phyloP scores from a whole-genome alignment of 2,797 vertebrate genomes.

The Danio kyathit region DNA sequence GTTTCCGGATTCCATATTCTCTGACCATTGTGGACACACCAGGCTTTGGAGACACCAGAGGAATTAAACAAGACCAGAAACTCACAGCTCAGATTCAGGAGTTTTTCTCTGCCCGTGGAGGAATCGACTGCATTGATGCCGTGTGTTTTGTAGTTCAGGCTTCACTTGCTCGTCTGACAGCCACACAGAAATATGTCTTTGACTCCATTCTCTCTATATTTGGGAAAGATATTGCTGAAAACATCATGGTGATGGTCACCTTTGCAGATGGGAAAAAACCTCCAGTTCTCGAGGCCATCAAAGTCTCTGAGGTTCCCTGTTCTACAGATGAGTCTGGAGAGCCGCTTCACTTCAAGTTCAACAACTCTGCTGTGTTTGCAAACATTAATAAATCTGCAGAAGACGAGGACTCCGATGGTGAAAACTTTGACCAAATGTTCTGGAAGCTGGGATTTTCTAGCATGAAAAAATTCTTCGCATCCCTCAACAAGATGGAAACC shows the following conservation, averaged over 20 bases:
- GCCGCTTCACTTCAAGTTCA: slow-evolving; percentile 67
- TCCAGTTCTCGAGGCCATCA: slow-evolving; percentile 52
- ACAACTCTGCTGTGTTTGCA: slow-evolving; percentile 64
- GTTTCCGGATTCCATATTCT: slow-evolving; percentile 55
- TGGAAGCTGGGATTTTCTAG: slow-evolving; percentile 67
- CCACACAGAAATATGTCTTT: slow-evolving; percentile 61
- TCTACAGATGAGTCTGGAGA: slow-evolving; percentile 26
- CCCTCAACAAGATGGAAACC: slow-evolving; percentile 52
- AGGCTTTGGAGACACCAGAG: slow-evolving; percentile 66
- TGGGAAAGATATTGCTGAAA: slow-evolving; percentile 65
- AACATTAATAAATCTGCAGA: slow-evolving; percentile 16
- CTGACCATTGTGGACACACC: slow-evolving; percentile 67
- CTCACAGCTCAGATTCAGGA: slow-evolving; percentile 52
- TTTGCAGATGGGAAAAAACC: slow-evolving; percentile 58
- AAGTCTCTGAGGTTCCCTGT: slow-evolving; percentile 57
- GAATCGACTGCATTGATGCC: slow-evolving; percentile 42
- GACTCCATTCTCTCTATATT: slow-evolving; percentile 63
- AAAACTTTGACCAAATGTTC: slow-evolving; percentile 67
- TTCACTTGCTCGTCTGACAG: slow-evolving; percentile 45
- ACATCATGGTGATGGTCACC: slow-evolving; percentile 66
- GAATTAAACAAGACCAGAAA: slow-evolving; percentile 54
- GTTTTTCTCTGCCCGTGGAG: slow-evolving; percentile 24
- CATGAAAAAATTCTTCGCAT: slow-evolving; percentile 62
- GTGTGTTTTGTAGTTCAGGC: slow-evolving; percentile 55
- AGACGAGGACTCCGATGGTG: slow-evolving; percentile 51